A percentile compares a stretch with the other conserved stretches of the same genome.
These are phyloP conservation scores for Drosophila rhopaloa DNA, from an alignment of 1,140 invertebrate genomes.

Conservation along the genomic window DNA sequence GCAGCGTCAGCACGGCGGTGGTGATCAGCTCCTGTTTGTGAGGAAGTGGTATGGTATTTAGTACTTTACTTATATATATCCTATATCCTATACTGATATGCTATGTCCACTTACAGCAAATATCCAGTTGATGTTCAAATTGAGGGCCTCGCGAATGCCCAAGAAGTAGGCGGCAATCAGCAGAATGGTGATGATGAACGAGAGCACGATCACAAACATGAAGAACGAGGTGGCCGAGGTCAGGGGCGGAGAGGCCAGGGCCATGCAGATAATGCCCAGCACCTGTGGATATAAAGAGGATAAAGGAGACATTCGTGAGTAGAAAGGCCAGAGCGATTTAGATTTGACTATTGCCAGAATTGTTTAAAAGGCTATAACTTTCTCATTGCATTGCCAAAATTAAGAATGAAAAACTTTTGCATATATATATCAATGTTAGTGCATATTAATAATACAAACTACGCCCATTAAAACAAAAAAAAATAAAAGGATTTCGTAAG, in stretches of 20 bases:
- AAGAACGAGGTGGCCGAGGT: constrained; percentile 90
- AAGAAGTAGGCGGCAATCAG: constrained; percentile 93
- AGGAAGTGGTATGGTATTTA: neutral
- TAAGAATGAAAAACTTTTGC: no score
- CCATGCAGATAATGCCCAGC: constrained; percentile 93
- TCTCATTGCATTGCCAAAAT: no score
- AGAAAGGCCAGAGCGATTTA: no score
- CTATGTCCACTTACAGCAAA: constrained; percentile 88
- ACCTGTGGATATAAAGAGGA: constrained; percentile 86
- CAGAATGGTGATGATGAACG: constrained; percentile 92
- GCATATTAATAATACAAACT: no score
- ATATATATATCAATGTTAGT: no score
- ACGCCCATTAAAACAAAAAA: no score
- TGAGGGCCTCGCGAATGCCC: constrained; percentile 91
- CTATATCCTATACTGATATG: no score
- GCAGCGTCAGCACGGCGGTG: constrained; percentile 88
- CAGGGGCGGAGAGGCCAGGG: constrained; percentile 88
- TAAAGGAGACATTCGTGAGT: neutral
- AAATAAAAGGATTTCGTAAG: no score
- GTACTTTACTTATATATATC: neutral
- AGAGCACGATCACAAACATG: constrained; percentile 91
- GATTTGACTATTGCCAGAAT: no score
- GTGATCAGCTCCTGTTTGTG: constrained; percentile 90
- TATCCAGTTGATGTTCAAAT: constrained; percentile 93
- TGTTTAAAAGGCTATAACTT: no score